Base-by-base conservation (phyloP, 2,797 vertebrate species). In the Scomberomorus guttatus region DNA sequence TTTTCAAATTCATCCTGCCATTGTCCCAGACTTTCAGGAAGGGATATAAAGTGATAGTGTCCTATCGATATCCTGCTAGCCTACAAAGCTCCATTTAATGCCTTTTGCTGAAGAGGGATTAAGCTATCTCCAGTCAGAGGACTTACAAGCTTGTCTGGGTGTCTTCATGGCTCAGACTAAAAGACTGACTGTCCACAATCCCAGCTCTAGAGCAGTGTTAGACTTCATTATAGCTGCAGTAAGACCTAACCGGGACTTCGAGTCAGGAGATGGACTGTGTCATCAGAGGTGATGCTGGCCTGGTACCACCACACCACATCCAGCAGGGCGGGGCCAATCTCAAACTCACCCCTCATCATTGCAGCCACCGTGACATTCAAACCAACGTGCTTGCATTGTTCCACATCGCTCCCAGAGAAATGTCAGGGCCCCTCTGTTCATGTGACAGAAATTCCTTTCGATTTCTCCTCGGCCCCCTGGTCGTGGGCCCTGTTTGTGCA, bases 351-450 rank as follows among this genome's bases (percentile, higher is more conserved):
- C 27, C 10, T 74, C 57, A 34, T 87, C 64, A 37, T 52, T 4
- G 29, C 12, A 69, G 73, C 58, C 65, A 89, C 67, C 77, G 60
- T 89, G 87, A 89, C 84, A 93, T 86, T 85, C 70, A 76, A 87
- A 88, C 69, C 65, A 81, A 82, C 77, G 72, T 87, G 79, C 71
- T 56, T 13, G 13, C 68, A 83, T 91, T 92, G 89, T 90, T 79
- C 86, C 52, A 24, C 9, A 2, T 71, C n/a, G 6, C 75, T 78
- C 60, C 67, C 62, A 76, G 62, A 80, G 56, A 86, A 89, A 86
- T 82, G 77, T 86, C 83, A 88, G 67, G 68, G 77, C 83, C 79
- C 63, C 79, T 82, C 85, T 87, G 79, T 86, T 84, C 56, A 81
- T 67, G 68, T 44, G 67, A 77, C 75, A 72, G 24, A 81, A 84